These are phyloP conservation scores for Platichthys flesus DNA, from an alignment of 2,113 vertebrate species.

Conservation along the genomic window DNA sequence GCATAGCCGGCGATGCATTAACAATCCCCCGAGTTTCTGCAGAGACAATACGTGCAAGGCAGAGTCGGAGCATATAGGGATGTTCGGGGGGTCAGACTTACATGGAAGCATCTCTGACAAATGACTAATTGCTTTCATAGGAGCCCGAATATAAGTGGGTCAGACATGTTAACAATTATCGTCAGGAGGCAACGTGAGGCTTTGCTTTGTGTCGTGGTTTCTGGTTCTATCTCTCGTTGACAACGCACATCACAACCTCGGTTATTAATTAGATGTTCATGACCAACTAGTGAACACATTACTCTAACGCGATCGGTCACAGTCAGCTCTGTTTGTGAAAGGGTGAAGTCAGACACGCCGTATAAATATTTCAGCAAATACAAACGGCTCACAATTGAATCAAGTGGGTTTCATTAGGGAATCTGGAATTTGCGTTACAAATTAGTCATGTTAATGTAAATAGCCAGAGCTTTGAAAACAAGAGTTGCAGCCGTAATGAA, in stretches of 20 bases:
- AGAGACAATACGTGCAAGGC: slow-evolving; percentile 28
- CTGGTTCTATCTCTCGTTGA: slow-evolving; percentile 21
- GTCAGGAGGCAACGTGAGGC: neutral
- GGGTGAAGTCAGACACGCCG: slow-evolving; percentile 6
- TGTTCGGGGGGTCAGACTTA: slow-evolving; percentile 22
- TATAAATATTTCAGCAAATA: slow-evolving; percentile 53
- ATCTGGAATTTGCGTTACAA: slow-evolving; percentile 59
- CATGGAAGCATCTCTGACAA: slow-evolving; percentile 11
- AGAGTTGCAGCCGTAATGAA: slow-evolving; percentile 64
- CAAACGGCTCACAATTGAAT: slow-evolving; percentile 57
- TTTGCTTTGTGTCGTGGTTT: slow-evolving; percentile 19
- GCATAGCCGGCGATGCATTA: slow-evolving; percentile 26
- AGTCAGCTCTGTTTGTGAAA: slow-evolving; percentile 1
- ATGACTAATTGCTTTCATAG: slow-evolving; percentile 24
- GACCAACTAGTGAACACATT: slow-evolving; percentile 4
- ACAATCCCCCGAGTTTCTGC: slow-evolving; percentile 24
- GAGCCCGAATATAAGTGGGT: slow-evolving; percentile 29
- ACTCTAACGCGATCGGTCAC: slow-evolving; percentile 25
- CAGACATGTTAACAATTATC: slow-evolving; percentile 26
- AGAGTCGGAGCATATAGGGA: slow-evolving; percentile 15
- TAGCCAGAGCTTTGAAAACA: slow-evolving; percentile 48
- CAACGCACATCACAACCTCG: neutral
- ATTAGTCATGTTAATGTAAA: slow-evolving; percentile 73
- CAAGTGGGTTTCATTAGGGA: slow-evolving; percentile 53
- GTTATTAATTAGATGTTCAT: slow-evolving; percentile 9